Conservation (phyloP, 2,888 invertebrate species). For the Rhingia rostrata region DNA sequence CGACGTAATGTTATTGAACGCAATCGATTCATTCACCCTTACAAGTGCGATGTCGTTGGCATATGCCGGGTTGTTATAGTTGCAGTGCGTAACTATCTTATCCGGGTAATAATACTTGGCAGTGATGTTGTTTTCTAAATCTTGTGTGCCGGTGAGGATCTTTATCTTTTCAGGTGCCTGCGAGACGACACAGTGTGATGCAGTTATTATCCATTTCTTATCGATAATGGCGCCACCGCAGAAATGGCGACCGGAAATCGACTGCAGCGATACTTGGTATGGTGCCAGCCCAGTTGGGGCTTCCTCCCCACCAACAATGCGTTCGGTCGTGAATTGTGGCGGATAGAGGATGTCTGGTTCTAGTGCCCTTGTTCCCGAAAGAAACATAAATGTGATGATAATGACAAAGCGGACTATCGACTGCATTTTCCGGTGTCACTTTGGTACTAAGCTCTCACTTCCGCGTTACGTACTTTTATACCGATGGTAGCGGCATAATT, state of each 20-base stretch:
- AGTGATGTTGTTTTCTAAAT: slow-evolving; percentile 76
- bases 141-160: slow-evolving; percentile 80
- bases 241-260: slow-evolving; percentile 77
- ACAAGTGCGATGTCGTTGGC: slow-evolving; percentile 88
- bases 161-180: slow-evolving; percentile 77
- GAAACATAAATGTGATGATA: slow-evolving; percentile 8
- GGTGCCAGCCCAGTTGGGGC: slow-evolving; percentile 80
- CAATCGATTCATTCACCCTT: slow-evolving; percentile 85
- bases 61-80: slow-evolving; percentile 79
- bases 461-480: slow-evolving; percentile 50
- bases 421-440: slow-evolving; percentile 42
- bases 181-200: slow-evolving; percentile 80
- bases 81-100: slow-evolving; percentile 79
- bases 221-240: slow-evolving; percentile 82
- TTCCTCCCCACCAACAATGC: slow-evolving; percentile 81
- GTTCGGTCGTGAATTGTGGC: slow-evolving; percentile 74
- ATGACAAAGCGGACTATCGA: not conserved
- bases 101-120: slow-evolving; percentile 79
- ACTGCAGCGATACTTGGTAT: slow-evolving; percentile 81
- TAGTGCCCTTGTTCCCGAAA: not conserved
- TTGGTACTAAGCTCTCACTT: slow-evolving; percentile 31
- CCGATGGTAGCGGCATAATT: slow-evolving; percentile 1
- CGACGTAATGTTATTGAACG: slow-evolving; percentile 84
- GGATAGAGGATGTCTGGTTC: slow-evolving; percentile 51
- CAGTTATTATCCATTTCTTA: slow-evolving; percentile 81